Conservation (phyloP, 2,113 vertebrate genomes). For the Thomomys bottae region DNA sequence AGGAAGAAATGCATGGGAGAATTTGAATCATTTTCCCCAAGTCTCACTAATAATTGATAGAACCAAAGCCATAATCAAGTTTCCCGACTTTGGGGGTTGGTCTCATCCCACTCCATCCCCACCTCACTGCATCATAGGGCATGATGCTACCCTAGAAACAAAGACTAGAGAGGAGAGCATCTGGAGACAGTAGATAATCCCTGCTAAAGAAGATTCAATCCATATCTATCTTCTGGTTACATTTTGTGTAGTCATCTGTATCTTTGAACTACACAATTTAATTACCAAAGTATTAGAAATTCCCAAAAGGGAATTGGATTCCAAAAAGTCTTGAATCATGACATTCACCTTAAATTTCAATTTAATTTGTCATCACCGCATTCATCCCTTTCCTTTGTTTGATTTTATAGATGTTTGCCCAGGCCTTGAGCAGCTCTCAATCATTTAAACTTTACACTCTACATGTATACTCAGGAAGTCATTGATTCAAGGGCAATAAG, state of each 20-base stretch:
- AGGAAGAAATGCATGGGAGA: neutral
- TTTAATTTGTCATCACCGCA: conserved; percentile 27
- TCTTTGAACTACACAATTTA: neutral
- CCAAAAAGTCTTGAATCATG: neutral
- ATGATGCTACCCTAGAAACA: neutral
- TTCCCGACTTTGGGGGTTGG: neutral
- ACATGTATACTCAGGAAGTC: neutral
- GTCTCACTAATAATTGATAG: neutral
- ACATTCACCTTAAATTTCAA: conserved; percentile 7
- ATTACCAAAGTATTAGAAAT: neutral
- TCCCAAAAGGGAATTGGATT: too few relatives aligned
- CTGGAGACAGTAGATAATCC: neutral
- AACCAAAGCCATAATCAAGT: neutral
- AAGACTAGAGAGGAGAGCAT: neutral
- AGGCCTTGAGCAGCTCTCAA: neutral
- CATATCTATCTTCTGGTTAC: neutral
- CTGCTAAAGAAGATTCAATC: neutral
- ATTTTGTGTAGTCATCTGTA: neutral
- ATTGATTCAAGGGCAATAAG: conserved; percentile 13
- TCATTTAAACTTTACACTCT: neutral
- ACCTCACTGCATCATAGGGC: neutral
- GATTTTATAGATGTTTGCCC: neutral
- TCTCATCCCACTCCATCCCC: neutral
- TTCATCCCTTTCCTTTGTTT: conserved; percentile 36
- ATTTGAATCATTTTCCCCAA: conserved; percentile 18